Percentiles rank a stretch among this genome's conserved stretches.
Evolutionary conservation across 2,797 vertebrate genomes (phyloP).

Genomic region (Harpagifer antarcticus): DNA sequence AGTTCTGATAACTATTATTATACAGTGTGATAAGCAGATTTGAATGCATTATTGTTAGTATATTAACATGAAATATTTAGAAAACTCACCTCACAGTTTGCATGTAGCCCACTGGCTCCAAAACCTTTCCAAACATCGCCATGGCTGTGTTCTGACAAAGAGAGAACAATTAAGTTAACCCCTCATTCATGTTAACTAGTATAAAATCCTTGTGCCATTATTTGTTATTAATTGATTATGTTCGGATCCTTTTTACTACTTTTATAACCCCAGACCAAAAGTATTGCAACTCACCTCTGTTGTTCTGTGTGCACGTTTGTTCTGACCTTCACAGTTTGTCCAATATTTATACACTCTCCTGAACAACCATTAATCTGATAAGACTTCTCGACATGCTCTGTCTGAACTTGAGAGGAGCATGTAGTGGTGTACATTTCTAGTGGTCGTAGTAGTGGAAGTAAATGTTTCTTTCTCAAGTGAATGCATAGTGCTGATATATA

Average conservation of each 20-base stretch:
- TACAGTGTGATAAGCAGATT: background rate
- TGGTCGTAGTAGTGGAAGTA: too few species aligned
- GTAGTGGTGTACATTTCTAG: background rate
- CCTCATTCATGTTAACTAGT: background rate
- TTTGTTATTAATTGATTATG: background rate
- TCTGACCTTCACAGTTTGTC: conserved; percentile 64
- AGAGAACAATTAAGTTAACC: background rate
- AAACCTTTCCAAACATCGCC: conserved; percentile 82
- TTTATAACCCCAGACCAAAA: conserved; percentile 5
- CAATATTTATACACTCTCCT: conserved; percentile 66
- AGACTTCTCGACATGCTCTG: conserved; percentile 29
- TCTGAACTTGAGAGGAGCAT: conserved; percentile 16
- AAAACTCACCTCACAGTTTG: conserved; percentile 76
- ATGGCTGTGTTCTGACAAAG: conserved; percentile 48
- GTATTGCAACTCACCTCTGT: conserved; percentile 40
- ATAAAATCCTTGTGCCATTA: background rate
- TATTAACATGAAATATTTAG: background rate
- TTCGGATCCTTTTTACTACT: background rate
- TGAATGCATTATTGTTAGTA: background rate
- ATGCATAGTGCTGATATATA: too few species aligned
- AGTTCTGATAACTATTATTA: background rate
- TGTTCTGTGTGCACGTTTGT: conserved; percentile 24
- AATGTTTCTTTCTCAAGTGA: too few species aligned
- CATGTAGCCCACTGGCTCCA: conserved; percentile 84
- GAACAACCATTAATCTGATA: conserved; percentile 63